Evolutionary conservation across 1,140 invertebrate genomes (phyloP), one percentile per base, ranked within the genome.

Genomic region (Littorina saxatilis): DNA sequence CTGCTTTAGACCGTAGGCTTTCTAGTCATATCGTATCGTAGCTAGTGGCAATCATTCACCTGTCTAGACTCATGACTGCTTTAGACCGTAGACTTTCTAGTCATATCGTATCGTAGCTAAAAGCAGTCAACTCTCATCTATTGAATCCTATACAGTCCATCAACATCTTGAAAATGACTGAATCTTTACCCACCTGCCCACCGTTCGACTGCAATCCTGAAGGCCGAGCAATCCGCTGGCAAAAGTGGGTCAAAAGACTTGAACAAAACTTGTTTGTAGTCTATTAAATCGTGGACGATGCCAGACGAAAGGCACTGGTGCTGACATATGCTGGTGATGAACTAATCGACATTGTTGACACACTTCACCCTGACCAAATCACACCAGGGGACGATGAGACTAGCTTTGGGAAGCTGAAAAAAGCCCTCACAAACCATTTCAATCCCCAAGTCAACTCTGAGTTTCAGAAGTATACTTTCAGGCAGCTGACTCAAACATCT

Each of bases 231-330:
- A n/a, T 68, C 7, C 63, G 63, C 7, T 68, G n/a, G 63, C n/a
- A 35, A 35, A 68, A 68, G 35, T 68, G 63, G 63, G n/a, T 68
- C 13, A 9, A 7, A 68, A 27, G n/a, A 27, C n/a, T 68, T 7
- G n/a, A n/a, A n/a, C n/a, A 68, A 68, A 68, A 68, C n/a, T n/a
- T 68, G 7, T 68, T 68, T 68, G n/a, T n/a, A 11, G 63, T 13
- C 7, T 68, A 68, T 68, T 9, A 9, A 9, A 68, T n/a, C 7
- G 35, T 9, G 9, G 63, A 68, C 63, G 63, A 68, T 68, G 63
- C 9, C 7, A 9, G 63, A 7, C 7, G n/a, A n/a, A 68, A 68
- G n/a, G 63, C 63, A 9, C n/a, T 70, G 29, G 20, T 70, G 23
- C 39, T 29, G 39, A 37, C 66, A 20, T 70, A 70, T 70, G 66